Evolutionary conservation across 2,797 vertebrate species (phyloP), one percentile per base, ranked within the genome.

Genomic region (Falco columbarius): DNA sequence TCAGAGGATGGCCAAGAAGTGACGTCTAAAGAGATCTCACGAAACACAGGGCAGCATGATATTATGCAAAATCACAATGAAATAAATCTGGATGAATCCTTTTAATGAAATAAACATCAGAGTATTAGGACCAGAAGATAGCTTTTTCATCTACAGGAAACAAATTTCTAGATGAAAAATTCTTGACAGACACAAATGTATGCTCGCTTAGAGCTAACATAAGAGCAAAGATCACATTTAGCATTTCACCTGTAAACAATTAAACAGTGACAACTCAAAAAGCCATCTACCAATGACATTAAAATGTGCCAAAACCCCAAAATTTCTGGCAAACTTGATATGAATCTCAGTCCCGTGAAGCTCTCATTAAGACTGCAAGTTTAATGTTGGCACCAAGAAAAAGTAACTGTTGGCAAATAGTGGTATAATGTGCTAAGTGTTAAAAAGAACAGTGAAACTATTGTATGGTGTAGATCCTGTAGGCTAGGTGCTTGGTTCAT

Each of bases 101-200:
- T 91, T 90, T 97, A 96, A 97, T 97, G 94, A 93, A 95, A 96
- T 88, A 79, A 96, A 93, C 87, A 97, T 96, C 97, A 92, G 84
- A 93, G 77, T 59, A 79, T 62, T 90, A 94, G 96, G 90, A 92
- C n/a, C 72, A 81, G 89, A 88, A 96, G 89, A 61, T 56, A 86
- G 40, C 19, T 71, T 94, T 95, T 95, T 92, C 32, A 81, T 80
- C 95, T 93, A 14, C 70, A 91, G 86, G 74, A 81, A 96, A 96
- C 94, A 36, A 93, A 61, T 89, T 96, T 88, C 59, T 67, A 91
- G 86, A 75, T 96, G 86, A 92, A 77, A 75, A 95, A 85, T 63
- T 89, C 81, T 89, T 63, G 5, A 76, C 42, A 81, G 74, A 63
- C 95, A 30, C 20, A 89, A 42, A 81, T 81, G 52, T 55, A 29